Evolutionary conservation across 2,797 vertebrate species (phyloP).

Genomic region (Crypturellus tataupa): DNA sequence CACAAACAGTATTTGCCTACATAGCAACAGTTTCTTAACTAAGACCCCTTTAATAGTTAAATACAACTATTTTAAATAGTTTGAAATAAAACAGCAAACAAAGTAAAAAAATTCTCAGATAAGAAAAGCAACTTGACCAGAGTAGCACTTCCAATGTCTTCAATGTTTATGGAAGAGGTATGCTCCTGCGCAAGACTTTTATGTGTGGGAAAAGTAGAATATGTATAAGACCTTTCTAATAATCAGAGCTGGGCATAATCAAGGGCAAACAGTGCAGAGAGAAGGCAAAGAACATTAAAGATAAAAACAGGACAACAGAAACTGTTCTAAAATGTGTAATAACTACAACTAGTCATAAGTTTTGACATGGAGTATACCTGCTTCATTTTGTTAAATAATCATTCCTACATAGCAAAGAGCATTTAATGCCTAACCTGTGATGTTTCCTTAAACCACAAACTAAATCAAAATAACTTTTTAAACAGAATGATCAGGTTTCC

Average conservation of each 20-base stretch:
- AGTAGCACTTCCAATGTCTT: neutral
- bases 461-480: neutral
- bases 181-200: neutral
- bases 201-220: neutral
- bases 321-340: neutral
- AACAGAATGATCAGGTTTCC: neutral
- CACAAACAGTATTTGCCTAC: neutral
- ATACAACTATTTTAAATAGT: neutral
- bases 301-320: neutral
- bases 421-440: neutral
- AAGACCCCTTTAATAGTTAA: neutral
- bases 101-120: neutral
- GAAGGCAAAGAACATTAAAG: neutral
- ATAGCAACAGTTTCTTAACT: neutral
- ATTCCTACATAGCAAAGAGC: neutral
- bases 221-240: neutral
- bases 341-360: neutral
- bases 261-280: neutral
- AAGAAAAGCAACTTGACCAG: neutral
- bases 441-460: neutral
- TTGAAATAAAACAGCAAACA: neutral
- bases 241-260: neutral
- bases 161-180: neutral
- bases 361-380: neutral
- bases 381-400: neutral